Conservation (phyloP, 2,888 invertebrate species). For the Sphecodes monilicornis region DNA sequence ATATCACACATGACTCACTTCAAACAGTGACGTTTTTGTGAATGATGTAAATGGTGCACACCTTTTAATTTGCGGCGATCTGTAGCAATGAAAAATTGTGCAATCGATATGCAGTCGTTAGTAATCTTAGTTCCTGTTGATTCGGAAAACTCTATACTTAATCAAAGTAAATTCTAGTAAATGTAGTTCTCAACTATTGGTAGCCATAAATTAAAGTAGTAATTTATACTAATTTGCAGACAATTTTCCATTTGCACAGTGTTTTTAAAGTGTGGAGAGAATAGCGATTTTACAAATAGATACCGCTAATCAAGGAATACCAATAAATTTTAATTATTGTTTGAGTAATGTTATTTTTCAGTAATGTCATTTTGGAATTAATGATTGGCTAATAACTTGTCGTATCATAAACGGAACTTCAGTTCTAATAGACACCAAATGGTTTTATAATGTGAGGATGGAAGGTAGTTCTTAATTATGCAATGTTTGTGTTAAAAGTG, state of each 20-base stretch:
- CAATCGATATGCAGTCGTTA: background rate
- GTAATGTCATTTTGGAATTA: background rate
- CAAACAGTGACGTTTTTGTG: constrained; percentile 5
- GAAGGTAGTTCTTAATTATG: background rate
- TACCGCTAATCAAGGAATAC: background rate
- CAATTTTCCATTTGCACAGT: background rate
- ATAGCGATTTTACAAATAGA: background rate
- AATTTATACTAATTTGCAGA: background rate
- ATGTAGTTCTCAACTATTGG: background rate
- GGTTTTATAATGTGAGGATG: background rate
- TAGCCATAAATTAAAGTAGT: background rate
- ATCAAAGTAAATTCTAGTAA: background rate
- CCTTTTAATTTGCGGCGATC: background rate
- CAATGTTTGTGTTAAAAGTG: background rate
- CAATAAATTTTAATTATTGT: background rate
- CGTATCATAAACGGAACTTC: background rate
- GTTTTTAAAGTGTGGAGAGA: background rate
- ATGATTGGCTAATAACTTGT: background rate
- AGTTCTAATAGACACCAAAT: background rate
- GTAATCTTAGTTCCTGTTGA: background rate
- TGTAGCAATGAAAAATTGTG: background rate
- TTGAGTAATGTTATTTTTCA: background rate
- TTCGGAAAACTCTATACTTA: background rate
- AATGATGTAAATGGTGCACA: background rate
- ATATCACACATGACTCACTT: background rate